These are phyloP conservation scores for Falco peregrinus DNA, from an alignment of 2,797 vertebrate species.

Conservation along the genomic window DNA sequence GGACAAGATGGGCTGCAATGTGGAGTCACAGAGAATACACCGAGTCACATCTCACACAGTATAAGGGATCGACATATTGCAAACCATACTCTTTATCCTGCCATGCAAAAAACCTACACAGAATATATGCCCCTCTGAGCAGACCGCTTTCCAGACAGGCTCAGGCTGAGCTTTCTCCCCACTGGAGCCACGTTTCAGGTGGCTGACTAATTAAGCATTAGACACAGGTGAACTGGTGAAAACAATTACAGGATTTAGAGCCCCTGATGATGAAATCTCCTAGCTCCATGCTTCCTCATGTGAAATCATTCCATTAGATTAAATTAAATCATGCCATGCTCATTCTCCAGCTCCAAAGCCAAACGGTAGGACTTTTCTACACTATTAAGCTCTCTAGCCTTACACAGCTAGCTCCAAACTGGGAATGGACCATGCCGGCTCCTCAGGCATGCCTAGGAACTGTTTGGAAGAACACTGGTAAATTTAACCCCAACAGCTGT, in stretches of 20 bases:
- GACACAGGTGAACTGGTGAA: neutral
- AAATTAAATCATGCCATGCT: neutral
- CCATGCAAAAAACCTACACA: neutral
- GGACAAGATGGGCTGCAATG: neutral
- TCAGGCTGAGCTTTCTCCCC: neutral
- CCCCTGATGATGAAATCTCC: neutral
- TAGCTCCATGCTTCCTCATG: neutral
- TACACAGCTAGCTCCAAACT: neutral
- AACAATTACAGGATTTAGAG: neutral
- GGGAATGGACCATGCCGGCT: neutral
- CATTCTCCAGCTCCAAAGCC: neutral
- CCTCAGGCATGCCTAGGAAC: neutral
- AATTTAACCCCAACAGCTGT: neutral
- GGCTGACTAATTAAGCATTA: neutral
- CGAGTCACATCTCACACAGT: neutral
- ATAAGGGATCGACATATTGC: neutral
- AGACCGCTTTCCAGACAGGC: neutral
- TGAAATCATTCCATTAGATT: neutral
- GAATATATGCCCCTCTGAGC: accelerated
- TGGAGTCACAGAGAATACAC: neutral
- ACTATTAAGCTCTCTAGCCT: neutral
- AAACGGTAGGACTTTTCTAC: neutral
- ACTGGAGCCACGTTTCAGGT: neutral
- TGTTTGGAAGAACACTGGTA: neutral
- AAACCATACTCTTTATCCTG: neutral